phyloP scores from a whole-genome alignment of 2,888 invertebrate species.

The Ctena decussata region DNA sequence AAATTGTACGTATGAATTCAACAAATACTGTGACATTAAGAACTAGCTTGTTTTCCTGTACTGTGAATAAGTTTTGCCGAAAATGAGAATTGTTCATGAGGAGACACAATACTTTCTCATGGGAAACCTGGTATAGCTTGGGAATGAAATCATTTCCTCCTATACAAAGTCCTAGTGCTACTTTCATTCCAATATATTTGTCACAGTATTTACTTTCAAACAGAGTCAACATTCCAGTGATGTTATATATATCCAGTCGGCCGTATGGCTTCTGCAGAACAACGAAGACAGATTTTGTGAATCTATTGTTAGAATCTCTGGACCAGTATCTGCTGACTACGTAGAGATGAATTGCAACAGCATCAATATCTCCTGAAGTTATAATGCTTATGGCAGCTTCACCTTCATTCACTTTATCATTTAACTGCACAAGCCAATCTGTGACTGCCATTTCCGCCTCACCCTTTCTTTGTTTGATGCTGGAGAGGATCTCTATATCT shows the following conservation, averaged over 20 bases:
- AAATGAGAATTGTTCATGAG: background rate
- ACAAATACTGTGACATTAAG: background rate
- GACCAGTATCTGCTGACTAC: background rate
- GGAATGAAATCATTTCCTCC: constrained; percentile 27
- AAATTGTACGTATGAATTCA: constrained; percentile 3
- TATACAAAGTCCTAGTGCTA: constrained; percentile 1
- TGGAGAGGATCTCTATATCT: background rate
- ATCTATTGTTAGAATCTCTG: background rate
- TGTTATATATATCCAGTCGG: background rate
- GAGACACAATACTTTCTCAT: background rate
- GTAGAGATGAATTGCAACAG: background rate
- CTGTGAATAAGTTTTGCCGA: background rate
- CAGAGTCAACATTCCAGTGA: background rate
- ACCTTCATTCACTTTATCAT: background rate
- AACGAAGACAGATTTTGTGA: background rate
- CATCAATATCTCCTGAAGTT: background rate
- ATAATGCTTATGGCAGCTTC: background rate
- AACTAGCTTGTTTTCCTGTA: background rate
- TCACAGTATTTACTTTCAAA: background rate
- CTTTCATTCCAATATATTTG: background rate
- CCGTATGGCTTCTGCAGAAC: background rate
- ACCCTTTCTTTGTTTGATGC: background rate
- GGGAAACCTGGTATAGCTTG: constrained; percentile 10
- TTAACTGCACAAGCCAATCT: background rate
- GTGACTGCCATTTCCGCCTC: background rate